Evolutionary conservation across 2,888 invertebrate species (phyloP).

Genomic region (Eilema sororculum): DNA sequence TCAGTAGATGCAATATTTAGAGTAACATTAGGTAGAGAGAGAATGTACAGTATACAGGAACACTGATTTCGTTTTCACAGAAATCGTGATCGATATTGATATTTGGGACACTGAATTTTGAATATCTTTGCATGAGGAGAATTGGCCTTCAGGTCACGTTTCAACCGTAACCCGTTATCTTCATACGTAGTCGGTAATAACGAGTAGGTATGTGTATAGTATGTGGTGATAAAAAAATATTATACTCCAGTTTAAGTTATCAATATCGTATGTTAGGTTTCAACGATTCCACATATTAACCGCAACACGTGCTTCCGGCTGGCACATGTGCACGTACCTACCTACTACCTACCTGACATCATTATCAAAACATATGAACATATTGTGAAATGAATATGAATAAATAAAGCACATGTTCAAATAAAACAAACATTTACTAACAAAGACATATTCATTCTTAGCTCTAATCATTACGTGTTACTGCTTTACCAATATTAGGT

Average conservation of each 20-base stretch:
- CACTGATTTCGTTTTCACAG: no score
- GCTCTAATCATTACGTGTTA: not conserved
- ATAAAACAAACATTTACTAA: not conserved
- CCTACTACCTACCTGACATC: not conserved
- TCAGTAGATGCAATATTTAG: no score
- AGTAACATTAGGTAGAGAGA: no score
- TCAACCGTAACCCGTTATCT: slow-evolving; percentile 37
- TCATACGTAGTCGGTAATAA: not conserved
- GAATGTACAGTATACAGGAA: no score
- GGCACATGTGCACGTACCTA: not conserved
- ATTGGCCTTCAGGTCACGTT: slow-evolving; percentile 38
- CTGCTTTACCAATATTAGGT: not conserved
- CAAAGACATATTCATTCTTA: not conserved
- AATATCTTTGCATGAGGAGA: no score
- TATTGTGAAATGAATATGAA: not conserved
- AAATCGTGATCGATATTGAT: no score
- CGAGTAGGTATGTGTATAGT: not conserved
- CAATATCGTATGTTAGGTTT: slow-evolving; percentile 15
- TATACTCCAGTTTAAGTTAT: slow-evolving; percentile 11
- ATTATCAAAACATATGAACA: no score
- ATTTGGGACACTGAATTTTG: no score
- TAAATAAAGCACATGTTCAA: not conserved
- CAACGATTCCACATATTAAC: slow-evolving; percentile 18
- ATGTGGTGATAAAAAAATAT: not conserved
- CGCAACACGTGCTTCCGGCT: slow-evolving; percentile 23